These are phyloP conservation scores for Eupeodes latifasciatus DNA, from an alignment of 2,888 invertebrate species.

Conservation along the genomic window DNA sequence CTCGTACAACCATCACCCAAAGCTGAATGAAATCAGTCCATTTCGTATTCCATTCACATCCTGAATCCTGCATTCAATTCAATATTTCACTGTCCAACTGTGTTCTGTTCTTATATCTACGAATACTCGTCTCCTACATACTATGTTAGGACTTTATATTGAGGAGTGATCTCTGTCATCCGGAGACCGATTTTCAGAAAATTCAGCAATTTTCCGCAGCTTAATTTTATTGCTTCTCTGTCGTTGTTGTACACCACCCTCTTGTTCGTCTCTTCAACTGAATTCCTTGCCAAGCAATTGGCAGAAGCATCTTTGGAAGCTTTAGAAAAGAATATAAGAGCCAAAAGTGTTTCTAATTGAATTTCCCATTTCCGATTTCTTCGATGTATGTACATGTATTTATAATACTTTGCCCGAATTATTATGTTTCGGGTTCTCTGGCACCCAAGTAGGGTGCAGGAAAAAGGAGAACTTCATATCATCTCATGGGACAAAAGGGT, in stretches of 20 bases:
- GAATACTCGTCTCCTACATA: too few relatives aligned
- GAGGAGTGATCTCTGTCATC: slow-evolving; percentile 58
- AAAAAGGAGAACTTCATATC: not conserved
- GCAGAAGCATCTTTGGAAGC: slow-evolving; percentile 25
- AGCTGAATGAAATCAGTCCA: slow-evolving; percentile 5
- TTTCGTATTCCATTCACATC: slow-evolving; percentile 66
- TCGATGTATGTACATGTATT: slow-evolving; percentile 31
- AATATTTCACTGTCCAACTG: slow-evolving; percentile 69
- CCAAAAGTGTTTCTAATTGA: slow-evolving; percentile 58
- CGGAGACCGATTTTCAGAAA: slow-evolving; percentile 61
- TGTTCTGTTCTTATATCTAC: slow-evolving; percentile 21
- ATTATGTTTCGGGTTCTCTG: not conserved
- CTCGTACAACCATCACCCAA: not conserved
- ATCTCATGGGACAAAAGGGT: not conserved
- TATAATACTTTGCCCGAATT: slow-evolving; percentile 46
- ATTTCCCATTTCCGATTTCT: slow-evolving; percentile 62
- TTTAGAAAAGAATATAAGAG: slow-evolving; percentile 3
- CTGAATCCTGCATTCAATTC: slow-evolving; percentile 60
- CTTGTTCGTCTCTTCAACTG: not conserved
- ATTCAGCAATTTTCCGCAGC: slow-evolving; percentile 74
- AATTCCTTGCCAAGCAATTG: slow-evolving; percentile 27
- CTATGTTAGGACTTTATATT: not conserved
- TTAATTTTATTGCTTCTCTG: slow-evolving; percentile 68
- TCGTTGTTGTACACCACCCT: too few relatives aligned
- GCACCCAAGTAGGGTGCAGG: not conserved